Percentiles rank a stretch among this genome's conserved stretches.
phyloP scores from a whole-genome alignment of 1,140 invertebrate species.

The Sitodiplosis mosellana region DNA sequence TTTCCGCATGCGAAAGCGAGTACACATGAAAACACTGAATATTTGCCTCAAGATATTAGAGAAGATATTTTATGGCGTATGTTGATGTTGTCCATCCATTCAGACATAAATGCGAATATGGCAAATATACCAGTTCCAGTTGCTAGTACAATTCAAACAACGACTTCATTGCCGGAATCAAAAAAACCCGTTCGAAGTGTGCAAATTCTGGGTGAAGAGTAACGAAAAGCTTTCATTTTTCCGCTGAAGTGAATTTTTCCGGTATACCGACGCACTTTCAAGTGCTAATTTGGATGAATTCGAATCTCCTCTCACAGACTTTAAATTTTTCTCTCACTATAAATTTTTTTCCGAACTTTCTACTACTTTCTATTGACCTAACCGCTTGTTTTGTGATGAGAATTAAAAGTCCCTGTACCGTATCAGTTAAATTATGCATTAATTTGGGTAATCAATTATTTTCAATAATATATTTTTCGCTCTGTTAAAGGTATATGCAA shows the following conservation, averaged over 20 bases:
- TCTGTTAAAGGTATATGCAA: background rate
- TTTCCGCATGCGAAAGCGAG: conserved; percentile 27
- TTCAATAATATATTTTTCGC: background rate
- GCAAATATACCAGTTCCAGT: conserved; percentile 18
- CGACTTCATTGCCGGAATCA: conserved; percentile 23
- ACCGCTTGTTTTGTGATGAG: too few species aligned
- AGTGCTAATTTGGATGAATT: too few species aligned
- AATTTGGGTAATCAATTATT: background rate
- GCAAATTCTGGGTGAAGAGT: conserved; percentile 36
- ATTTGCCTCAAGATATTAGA: conserved; percentile 40
- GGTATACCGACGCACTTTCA: too few species aligned
- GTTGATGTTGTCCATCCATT: conserved; percentile 46
- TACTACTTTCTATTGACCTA: too few species aligned
- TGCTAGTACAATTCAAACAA: conserved; percentile 6
- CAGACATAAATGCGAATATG: conserved; percentile 30
- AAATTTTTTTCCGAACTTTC: too few species aligned
- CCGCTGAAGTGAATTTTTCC: too few species aligned
- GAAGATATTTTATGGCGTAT: conserved; percentile 47
- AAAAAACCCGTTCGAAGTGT: conserved; percentile 36
- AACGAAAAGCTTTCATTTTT: too few species aligned
- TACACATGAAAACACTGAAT: conserved; percentile 32
- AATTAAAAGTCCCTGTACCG: too few species aligned
- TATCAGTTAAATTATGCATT: conserved; percentile 7
- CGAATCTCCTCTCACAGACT: too few species aligned
- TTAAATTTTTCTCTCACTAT: too few species aligned